Evolutionary conservation across 2,888 invertebrate species (phyloP).

Genomic region (Coecobrya sp.): DNA sequence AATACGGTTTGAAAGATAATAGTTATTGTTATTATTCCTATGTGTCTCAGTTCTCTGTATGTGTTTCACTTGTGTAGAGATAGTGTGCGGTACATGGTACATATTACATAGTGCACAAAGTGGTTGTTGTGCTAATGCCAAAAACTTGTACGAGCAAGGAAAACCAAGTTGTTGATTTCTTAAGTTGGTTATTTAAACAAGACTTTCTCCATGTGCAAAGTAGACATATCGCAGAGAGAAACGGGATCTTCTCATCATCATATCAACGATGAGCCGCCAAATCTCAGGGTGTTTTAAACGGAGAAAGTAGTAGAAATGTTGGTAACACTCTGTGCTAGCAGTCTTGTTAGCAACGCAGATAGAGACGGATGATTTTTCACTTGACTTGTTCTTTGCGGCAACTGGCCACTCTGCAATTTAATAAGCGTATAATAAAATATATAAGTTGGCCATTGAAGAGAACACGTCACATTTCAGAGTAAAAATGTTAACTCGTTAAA

Average conservation of each 20-base stretch:
- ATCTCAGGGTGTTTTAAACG: conserved; percentile 68
- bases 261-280: conserved; percentile 72
- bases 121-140: background rate
- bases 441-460: background rate
- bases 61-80: background rate
- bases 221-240: conserved; percentile 41
- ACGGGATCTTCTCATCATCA: conserved; percentile 63
- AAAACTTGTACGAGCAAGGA: conserved; percentile 8
- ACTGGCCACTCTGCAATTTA: background rate
- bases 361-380: conserved; percentile 48
- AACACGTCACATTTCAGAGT: conserved; percentile 31
- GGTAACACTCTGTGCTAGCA: background rate
- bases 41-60: too few relatives aligned
- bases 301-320: conserved; percentile 67
- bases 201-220: conserved; percentile 71
- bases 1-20: background rate
- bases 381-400: conserved; percentile 39
- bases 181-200: conserved; percentile 1
- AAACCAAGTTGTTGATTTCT: conserved; percentile 38
- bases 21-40: background rate
- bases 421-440: conserved; percentile 12
- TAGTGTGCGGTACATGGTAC: background rate
- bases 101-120: background rate
- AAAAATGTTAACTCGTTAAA: conserved; percentile 38
- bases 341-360: background rate